Evolutionary conservation across 2,797 vertebrate genomes (phyloP).

Genomic region (Diceros bicornis): DNA sequence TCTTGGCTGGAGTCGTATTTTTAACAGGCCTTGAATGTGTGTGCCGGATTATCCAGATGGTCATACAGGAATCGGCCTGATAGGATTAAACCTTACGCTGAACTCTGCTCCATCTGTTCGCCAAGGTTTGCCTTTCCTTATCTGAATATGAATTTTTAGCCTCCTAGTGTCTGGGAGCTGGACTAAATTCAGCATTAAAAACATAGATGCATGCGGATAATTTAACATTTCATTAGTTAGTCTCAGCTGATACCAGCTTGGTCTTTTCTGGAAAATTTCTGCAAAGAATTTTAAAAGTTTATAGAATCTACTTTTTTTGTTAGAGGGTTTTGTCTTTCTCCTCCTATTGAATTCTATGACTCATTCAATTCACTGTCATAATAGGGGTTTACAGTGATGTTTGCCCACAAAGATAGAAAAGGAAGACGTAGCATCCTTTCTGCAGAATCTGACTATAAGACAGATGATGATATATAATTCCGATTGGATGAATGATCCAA

Average conservation of each 20-base stretch:
- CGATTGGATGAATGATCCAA: background rate
- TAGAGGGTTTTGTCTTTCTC: conserved; percentile 71
- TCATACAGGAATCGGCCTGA: conserved; percentile 97
- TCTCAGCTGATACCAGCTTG: conserved; percentile 74
- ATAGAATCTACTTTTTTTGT: conserved; percentile 64
- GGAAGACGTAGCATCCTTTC: background rate
- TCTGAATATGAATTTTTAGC: conserved; percentile 88
- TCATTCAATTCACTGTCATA: conserved; percentile 84
- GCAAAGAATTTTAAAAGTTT: conserved; percentile 78
- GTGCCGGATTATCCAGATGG: conserved; percentile 98
- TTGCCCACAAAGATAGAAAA: conserved; percentile 78
- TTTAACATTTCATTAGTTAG: conserved; percentile 78
- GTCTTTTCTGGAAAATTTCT: conserved; percentile 81
- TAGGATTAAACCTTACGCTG: conserved; percentile 99
- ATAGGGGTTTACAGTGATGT: conserved; percentile 77
- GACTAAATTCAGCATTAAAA: conserved; percentile 73
- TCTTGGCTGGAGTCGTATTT: conserved; percentile 94
- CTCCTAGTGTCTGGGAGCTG: conserved; percentile 78
- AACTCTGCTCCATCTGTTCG: conserved; percentile 96
- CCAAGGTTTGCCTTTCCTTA: conserved; percentile 86
- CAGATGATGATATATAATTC: background rate
- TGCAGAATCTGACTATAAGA: background rate
- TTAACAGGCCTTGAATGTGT: conserved; percentile 95
- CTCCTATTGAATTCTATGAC: conserved; percentile 82
- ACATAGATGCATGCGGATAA: conserved; percentile 65